phyloP scores from a whole-genome alignment of 1,140 invertebrate genomes.

The Archegozetes longisetosus region DNA sequence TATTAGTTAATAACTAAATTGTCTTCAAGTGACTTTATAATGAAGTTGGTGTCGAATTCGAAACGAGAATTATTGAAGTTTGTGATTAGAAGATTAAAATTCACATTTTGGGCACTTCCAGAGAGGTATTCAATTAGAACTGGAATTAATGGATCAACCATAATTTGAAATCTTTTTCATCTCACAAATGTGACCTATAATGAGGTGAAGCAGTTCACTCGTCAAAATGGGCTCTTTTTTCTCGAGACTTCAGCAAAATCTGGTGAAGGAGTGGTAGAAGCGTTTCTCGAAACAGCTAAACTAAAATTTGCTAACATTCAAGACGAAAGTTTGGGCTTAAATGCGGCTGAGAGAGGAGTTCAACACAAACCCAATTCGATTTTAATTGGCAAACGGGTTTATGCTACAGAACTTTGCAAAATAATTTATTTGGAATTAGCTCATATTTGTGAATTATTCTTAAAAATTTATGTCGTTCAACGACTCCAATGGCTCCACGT shows the following conservation, averaged over 20 bases:
- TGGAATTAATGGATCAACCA: too few species aligned
- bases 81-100: conserved; percentile 89
- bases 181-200: conserved; percentile 98
- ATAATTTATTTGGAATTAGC: too few species aligned
- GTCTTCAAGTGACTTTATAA: conserved; percentile 32
- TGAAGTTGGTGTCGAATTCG: conserved; percentile 96
- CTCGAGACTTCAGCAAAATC: conserved; percentile 99
- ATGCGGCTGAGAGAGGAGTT: conserved; percentile 96
- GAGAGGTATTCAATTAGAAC: conserved; percentile 35
- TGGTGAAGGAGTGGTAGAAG: conserved; percentile 99
- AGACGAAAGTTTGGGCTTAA: conserved; percentile 91
- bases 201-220: conserved; percentile 98
- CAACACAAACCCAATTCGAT: conserved; percentile 69
- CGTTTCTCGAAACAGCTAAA: conserved; percentile 95
- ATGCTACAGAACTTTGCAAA: too few species aligned
- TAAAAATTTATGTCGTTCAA: too few species aligned
- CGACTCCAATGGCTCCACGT: too few species aligned
- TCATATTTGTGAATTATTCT: too few species aligned
- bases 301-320: conserved; percentile 99
- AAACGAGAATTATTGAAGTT: conserved; percentile 93
- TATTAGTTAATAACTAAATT: neutral
- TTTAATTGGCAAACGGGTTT: neutral
- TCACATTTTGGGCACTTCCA: conserved; percentile 96
- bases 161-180: conserved; percentile 74
- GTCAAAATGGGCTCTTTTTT: conserved; percentile 99